Evolutionary conservation across 2,888 invertebrate genomes (phyloP).

Genomic region (Ecliptopera silaceata): DNA sequence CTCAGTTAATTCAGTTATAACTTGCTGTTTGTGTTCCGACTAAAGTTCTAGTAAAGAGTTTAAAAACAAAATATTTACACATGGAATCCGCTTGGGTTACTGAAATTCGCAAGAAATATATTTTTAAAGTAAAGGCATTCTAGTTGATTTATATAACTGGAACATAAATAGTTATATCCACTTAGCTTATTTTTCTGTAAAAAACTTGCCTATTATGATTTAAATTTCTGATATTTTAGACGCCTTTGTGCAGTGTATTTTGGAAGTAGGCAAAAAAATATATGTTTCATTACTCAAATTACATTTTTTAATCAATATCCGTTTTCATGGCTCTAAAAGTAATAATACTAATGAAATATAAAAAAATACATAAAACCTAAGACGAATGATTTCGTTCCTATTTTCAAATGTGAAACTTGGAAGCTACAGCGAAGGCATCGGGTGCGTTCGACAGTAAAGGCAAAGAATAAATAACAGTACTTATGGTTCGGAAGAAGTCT

Average conservation of each 20-base stretch:
- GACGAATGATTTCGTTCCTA: not conserved
- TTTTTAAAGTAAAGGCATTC: not conserved
- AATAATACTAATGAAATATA: too few relatives aligned
- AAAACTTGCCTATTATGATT: too few relatives aligned
- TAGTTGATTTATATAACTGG: not conserved
- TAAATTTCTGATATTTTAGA: too few relatives aligned
- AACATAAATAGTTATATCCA: too few relatives aligned
- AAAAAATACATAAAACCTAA: too few relatives aligned
- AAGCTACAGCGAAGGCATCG: constrained; percentile 56
- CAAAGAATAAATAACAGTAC: constrained; percentile 29
- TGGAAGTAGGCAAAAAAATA: too few relatives aligned
- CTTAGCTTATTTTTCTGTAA: too few relatives aligned
- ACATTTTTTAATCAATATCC: too few relatives aligned
- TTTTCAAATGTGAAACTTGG: constrained; percentile 15
- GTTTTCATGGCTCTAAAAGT: too few relatives aligned
- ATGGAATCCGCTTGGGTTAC: constrained; percentile 8
- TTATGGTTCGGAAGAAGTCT: constrained; percentile 37
- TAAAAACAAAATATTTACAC: constrained; percentile 24
- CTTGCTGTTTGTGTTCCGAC: constrained; percentile 22
- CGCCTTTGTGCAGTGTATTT: too few relatives aligned
- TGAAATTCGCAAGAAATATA: constrained; percentile 7
- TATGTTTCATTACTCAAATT: too few relatives aligned
- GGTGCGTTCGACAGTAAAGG: constrained; percentile 70
- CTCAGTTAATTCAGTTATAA: constrained; percentile 28
- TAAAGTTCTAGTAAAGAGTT: constrained; percentile 20